Base-by-base conservation (phyloP, 2,888 invertebrate genomes). In the Ectropis crepuscularia region DNA sequence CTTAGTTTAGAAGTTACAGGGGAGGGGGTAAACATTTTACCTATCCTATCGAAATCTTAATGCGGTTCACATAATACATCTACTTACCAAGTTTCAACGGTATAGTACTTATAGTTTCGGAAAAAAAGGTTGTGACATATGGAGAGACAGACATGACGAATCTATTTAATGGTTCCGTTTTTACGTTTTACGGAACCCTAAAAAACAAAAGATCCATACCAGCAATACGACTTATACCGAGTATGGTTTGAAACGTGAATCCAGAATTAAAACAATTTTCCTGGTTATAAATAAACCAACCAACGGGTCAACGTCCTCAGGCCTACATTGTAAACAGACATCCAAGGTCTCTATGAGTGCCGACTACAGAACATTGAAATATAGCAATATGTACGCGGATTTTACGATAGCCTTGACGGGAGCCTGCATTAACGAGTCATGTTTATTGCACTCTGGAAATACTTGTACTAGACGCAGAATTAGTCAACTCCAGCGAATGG, bases 331-430 rank as follows among this genome's bases (percentile, higher is more conserved):
- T 67, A 67, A 66, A 61, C 64, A 64, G 49, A 54, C 60, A 12
- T 53, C 48, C 72, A 72, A 72, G 72, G 70, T 68, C 67, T 66
- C 53, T 48, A 43, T 62, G 57, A 60, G 57, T 63, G 61, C 57
- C 16, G 16, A 50, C 68, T 72, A 49, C 16, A 28, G 67, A 68
- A 70, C 53, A 58, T 54, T 51, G 9, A 51, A 53, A 28, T 55
- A 43, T 28, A 49, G 38, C 36, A 51, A 53, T 47, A n/a, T 11
- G 39, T 53, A 36, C 54, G 45, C 49, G 39, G 38, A 53, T 53
- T 58, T 57, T 51, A 62, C 54, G 48, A 48, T 55, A 65, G 46
- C 57, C 59, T 65, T 65, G 53, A 60, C 54, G 36, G 12, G 11
- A 39, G 11, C 37, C 11, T 37, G 42, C 48, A 58, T 36, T 47